phyloP scores from a whole-genome alignment of 2,797 vertebrate species.

The Artibeus jamaicensis region DNA sequence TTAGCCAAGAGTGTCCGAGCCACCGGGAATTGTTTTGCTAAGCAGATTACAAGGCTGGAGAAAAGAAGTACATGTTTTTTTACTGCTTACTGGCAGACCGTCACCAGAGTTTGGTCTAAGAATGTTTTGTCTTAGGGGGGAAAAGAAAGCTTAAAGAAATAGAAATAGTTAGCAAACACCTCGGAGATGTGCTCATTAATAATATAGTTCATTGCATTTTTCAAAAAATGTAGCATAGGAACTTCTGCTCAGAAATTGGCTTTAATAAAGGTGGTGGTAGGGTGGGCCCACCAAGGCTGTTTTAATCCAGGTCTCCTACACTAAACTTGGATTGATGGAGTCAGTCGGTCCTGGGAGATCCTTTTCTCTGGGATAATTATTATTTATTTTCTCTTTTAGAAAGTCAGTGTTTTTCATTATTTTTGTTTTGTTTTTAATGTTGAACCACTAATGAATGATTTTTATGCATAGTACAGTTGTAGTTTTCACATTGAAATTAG shows the following conservation, averaged over 20 bases:
- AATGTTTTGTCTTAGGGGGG: background rate
- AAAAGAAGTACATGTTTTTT: slow-evolving; percentile 5
- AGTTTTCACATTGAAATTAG: slow-evolving; percentile 22
- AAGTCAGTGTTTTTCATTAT: background rate
- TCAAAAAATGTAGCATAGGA: background rate
- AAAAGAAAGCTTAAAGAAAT: slow-evolving; percentile 26
- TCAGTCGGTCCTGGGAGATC: background rate
- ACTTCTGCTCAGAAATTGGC: background rate
- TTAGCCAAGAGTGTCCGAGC: background rate
- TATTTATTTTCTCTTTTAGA: slow-evolving; percentile 14
- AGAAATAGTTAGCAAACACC: background rate
- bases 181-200: background rate
- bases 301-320: background rate
- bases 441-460: background rate
- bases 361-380: background rate
- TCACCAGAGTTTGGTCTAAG: slow-evolving; percentile 22
- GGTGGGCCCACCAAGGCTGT: background rate
- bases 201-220: background rate
- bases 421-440: slow-evolving; percentile 21
- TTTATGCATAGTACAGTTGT: background rate
- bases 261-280: background rate
- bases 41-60: background rate
- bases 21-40: background rate
- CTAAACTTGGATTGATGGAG: background rate
- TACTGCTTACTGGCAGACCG: background rate